Evolutionary conservation across 2,888 invertebrate genomes (phyloP).

Genomic region (Drosophila dives): DNA sequence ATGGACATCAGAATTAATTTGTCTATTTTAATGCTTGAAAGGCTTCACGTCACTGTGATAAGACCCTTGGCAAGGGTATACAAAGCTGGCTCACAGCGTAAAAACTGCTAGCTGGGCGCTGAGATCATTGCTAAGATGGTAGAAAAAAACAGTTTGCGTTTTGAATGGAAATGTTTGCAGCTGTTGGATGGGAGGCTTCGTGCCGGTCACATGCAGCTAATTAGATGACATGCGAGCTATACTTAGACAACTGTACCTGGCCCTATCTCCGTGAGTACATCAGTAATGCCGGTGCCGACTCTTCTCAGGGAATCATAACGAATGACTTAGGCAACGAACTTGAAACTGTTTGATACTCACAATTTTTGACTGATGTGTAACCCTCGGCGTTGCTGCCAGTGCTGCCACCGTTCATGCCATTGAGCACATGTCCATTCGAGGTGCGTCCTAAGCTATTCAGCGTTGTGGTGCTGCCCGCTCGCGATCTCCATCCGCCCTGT

Average conservation of each 20-base stretch:
- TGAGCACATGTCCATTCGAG: slow-evolving; percentile 80
- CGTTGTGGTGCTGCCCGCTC: slow-evolving; percentile 87
- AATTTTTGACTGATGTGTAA: slow-evolving; percentile 85
- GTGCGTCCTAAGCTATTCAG: slow-evolving; percentile 87
- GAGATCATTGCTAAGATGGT: slow-evolving; percentile 39
- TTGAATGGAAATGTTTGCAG: slow-evolving; percentile 21
- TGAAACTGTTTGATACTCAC: slow-evolving; percentile 77
- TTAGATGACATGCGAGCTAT: slow-evolving; percentile 47
- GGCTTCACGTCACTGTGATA: not conserved
- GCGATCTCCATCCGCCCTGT: slow-evolving; percentile 86
- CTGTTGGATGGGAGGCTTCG: slow-evolving; percentile 20
- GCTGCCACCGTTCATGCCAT: slow-evolving; percentile 77
- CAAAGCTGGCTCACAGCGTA: slow-evolving; percentile 4
- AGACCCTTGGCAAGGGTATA: slow-evolving; percentile 9
- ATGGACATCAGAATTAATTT: not conserved
- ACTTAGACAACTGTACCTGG: slow-evolving; percentile 31
- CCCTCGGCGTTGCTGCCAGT: slow-evolving; percentile 84
- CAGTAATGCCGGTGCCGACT: slow-evolving; percentile 4
- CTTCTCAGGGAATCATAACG: slow-evolving; percentile 22
- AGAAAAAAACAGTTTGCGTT: slow-evolving; percentile 32
- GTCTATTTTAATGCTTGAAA: not conserved
- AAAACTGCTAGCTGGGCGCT: slow-evolving; percentile 17
- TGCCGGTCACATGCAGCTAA: slow-evolving; percentile 56
- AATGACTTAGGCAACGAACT: slow-evolving; percentile 69
- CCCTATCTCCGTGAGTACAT: not conserved